Conservation (phyloP, 1,140 invertebrate species). For the Augochlora pura region DNA sequence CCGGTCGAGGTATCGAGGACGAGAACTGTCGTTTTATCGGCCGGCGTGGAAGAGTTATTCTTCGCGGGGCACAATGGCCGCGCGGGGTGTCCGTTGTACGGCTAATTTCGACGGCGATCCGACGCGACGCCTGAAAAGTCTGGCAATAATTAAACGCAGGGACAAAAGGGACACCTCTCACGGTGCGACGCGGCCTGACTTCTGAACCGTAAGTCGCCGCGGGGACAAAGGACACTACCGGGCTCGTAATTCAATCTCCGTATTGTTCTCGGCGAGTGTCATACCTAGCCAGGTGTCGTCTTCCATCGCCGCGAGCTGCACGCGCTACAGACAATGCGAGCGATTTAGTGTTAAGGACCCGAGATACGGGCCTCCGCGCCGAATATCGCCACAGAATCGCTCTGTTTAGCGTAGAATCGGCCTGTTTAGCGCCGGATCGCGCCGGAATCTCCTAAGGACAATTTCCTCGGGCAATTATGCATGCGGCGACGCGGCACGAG, state of each 20-base stretch:
- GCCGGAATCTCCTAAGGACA: no score
- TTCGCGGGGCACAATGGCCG: not conserved
- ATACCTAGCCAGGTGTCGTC: constrained; percentile 17
- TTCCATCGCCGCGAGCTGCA: not conserved
- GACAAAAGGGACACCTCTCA: constrained; percentile 12
- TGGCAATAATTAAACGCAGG: not conserved
- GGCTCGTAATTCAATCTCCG: constrained; percentile 44
- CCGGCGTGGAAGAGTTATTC: not conserved
- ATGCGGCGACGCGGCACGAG: no score
- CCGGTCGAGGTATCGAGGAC: not conserved
- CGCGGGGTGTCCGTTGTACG: not conserved
- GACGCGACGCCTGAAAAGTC: not conserved
- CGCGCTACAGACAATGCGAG: constrained; percentile 9
- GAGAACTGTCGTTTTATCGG: not conserved
- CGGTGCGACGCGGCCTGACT: not conserved
- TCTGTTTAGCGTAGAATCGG: no score
- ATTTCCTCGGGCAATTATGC: no score
- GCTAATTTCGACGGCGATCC: not conserved
- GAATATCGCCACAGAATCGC: no score
- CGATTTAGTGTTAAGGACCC: constrained; percentile 22
- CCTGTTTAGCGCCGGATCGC: no score
- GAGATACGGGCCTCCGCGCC: no score
- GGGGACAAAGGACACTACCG: constrained; percentile 13
- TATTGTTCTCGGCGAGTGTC: constrained; percentile 34
- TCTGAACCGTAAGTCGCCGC: not conserved